These are phyloP conservation scores for Eudemis profundana DNA, from an alignment of 2,888 invertebrate genomes.

Conservation along the genomic window DNA sequence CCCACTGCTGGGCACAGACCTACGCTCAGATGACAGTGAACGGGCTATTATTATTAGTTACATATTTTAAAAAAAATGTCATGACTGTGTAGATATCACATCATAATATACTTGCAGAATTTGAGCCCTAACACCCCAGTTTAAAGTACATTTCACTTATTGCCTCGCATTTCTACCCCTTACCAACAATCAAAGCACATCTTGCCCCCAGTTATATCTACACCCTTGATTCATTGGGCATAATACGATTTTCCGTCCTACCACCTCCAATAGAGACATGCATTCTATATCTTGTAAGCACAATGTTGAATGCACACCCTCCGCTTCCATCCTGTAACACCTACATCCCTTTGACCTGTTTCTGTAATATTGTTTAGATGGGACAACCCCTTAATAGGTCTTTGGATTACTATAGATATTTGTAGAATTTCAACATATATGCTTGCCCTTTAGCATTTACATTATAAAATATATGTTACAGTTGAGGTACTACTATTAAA, in stretches of 20 bases:
- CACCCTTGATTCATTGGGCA: slow-evolving; percentile 56
- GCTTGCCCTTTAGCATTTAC: too few relatives aligned
- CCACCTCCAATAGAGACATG: slow-evolving; percentile 53
- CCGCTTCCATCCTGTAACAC: slow-evolving; percentile 58
- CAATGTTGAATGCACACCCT: slow-evolving; percentile 70
- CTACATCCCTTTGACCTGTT: slow-evolving; percentile 68
- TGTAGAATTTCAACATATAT: neutral
- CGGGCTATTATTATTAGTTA: too few relatives aligned
- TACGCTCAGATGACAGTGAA: too few relatives aligned
- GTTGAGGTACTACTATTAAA: too few relatives aligned
- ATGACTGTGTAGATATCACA: too few relatives aligned
- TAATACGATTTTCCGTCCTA: slow-evolving; percentile 69
- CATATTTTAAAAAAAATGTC: too few relatives aligned
- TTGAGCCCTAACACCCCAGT: neutral
- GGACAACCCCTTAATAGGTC: slow-evolving; percentile 18
- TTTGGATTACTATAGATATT: neutral
- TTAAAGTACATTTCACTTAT: neutral
- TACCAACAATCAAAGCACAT: slow-evolving; percentile 41
- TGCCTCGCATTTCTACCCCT: neutral
- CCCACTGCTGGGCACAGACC: too few relatives aligned
- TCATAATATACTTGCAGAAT: neutral
- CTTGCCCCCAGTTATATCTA: slow-evolving; percentile 47
- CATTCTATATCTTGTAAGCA: slow-evolving; percentile 41
- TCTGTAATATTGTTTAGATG: slow-evolving; percentile 47
- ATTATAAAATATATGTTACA: too few relatives aligned